These are phyloP conservation scores for Agrotis clavis DNA, from an alignment of 2,888 invertebrate species.

Conservation along the genomic window DNA sequence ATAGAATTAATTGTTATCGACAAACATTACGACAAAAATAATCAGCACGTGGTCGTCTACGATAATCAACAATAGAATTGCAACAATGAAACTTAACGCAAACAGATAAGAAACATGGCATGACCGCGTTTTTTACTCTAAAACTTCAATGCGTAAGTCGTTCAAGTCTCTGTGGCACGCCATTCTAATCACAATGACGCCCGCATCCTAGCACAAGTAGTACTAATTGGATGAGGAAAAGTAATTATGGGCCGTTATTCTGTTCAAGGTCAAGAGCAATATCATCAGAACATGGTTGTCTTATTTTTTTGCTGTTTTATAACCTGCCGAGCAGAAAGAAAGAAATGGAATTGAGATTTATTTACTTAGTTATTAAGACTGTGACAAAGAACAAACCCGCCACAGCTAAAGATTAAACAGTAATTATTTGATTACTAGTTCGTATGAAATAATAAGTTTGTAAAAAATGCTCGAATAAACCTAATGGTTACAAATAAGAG, in stretches of 20 bases:
- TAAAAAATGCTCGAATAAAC: no score
- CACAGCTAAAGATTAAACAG: no score
- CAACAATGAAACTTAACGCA: not conserved
- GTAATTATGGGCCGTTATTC: conserved; percentile 48
- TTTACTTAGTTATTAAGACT: no score
- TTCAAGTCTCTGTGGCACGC: conserved; percentile 23
- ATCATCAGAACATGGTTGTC: conserved; percentile 12
- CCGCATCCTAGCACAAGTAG: conserved; percentile 53
- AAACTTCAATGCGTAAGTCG: conserved; percentile 27
- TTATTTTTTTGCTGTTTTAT: not conserved
- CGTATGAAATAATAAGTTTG: no score
- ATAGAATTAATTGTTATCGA: not conserved
- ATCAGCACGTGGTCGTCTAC: not conserved
- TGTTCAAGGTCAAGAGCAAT: conserved; percentile 43
- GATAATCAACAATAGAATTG: not conserved
- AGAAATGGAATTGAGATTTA: no score
- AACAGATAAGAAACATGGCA: not conserved
- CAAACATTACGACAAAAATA: not conserved
- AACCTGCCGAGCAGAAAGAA: no score
- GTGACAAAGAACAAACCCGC: no score
- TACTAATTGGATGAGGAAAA: conserved; percentile 54
- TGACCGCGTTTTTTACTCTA: conserved; percentile 11
- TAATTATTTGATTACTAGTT: no score
- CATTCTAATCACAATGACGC: conserved; percentile 52
- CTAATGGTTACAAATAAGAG: no score